These are phyloP conservation scores for Leptestheria dahalacensis DNA, from an alignment of 1,140 invertebrate species.

Conservation along the genomic window DNA sequence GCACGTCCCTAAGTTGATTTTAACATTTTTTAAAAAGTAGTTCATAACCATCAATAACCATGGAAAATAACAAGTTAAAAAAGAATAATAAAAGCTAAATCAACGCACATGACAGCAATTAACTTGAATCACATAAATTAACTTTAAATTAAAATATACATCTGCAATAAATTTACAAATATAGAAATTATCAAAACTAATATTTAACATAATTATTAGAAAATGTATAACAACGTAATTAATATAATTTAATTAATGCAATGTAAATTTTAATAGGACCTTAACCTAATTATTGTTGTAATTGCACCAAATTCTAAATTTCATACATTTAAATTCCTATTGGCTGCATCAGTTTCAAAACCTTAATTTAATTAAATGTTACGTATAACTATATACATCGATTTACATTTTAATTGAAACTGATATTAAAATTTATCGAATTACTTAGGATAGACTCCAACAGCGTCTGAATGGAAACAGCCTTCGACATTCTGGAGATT, in stretches of 20 bases:
- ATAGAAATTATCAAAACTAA: too few relatives aligned
- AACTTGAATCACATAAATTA: not conserved
- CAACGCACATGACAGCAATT: too few relatives aligned
- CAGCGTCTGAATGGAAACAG: conserved; percentile 12
- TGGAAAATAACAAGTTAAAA: too few relatives aligned
- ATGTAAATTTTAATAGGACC: not conserved
- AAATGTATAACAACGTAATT: not conserved
- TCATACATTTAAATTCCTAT: too few relatives aligned
- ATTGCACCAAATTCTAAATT: too few relatives aligned
- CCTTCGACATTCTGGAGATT: conserved; percentile 9
- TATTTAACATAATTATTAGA: not conserved
- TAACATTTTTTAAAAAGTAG: not conserved
- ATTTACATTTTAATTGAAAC: too few relatives aligned
- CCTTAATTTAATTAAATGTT: too few relatives aligned
- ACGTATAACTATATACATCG: too few relatives aligned
- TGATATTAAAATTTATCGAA: too few relatives aligned
- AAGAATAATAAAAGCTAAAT: too few relatives aligned
- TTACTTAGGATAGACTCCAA: conserved; percentile 12
- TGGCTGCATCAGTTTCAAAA: too few relatives aligned
- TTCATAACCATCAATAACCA: not conserved
- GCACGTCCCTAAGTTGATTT: conserved; percentile 12
- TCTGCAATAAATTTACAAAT: too few relatives aligned
- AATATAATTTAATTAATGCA: not conserved
- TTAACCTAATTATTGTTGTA: not conserved
- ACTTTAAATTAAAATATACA: not conserved